Percentiles rank a stretch among this genome's conserved stretches.
These are phyloP conservation scores for Oryzias sinensis DNA, from an alignment of 2,797 vertebrate species.

Conservation along the genomic window DNA sequence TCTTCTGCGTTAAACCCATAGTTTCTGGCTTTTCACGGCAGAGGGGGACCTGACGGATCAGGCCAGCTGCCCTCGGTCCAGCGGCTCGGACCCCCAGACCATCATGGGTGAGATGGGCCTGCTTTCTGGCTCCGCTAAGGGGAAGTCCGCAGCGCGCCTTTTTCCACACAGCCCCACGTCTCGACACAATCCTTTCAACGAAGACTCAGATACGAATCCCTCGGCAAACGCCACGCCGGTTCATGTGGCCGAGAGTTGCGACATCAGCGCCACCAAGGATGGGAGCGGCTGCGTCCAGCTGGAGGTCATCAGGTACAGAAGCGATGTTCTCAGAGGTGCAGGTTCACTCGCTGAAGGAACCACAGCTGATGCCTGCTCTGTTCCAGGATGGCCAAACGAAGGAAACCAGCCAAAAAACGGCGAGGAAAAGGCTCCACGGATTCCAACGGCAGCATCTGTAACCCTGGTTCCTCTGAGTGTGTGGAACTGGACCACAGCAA, in stretches of 20 bases:
- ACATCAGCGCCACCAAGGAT: constrained; percentile 48
- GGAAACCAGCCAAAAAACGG: constrained; percentile 86
- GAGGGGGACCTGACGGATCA: constrained; percentile 94
- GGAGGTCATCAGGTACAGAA: constrained; percentile 91
- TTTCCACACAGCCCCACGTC: constrained; percentile 81
- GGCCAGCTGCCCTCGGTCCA: constrained; percentile 84
- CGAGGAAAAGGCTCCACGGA: constrained; percentile 80
- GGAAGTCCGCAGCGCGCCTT: constrained; percentile 35
- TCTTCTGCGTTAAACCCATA: constrained; percentile 1
- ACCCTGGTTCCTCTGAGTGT: constrained; percentile 64
- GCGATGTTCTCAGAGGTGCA: not conserved
- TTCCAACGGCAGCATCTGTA: constrained; percentile 62
- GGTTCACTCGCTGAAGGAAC: not conserved
- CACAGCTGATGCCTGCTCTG: constrained; percentile 15
- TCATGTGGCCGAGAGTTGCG: constrained; percentile 71
- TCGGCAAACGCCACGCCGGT: constrained; percentile 87
- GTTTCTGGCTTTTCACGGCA: constrained; percentile 49
- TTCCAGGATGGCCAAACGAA: constrained; percentile 87
- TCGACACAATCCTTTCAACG: constrained; percentile 92
- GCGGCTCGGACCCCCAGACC: constrained; percentile 81
- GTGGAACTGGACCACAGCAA: constrained; percentile 48
- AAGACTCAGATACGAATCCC: constrained; percentile 82
- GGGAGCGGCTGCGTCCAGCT: constrained; percentile 79
- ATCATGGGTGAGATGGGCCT: constrained; percentile 69
- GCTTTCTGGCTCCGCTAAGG: constrained; percentile 32